These are phyloP conservation scores for Meteorus sp. DNA, from an alignment of 1,140 invertebrate species.

Conservation along the genomic window DNA sequence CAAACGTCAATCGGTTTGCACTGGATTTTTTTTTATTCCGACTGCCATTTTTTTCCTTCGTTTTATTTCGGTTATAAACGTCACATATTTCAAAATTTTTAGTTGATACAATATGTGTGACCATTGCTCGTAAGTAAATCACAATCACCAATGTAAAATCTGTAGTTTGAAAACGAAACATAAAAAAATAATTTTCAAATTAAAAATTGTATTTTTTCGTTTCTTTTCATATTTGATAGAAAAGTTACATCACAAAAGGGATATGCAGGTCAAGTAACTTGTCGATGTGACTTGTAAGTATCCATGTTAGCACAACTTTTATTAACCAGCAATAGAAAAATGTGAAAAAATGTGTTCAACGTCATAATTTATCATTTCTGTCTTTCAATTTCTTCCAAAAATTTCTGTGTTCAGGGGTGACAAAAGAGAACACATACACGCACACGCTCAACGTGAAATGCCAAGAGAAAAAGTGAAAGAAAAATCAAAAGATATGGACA, in stretches of 20 bases:
- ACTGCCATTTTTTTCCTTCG: too few species aligned
- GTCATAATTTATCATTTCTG: neutral
- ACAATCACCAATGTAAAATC: too few species aligned
- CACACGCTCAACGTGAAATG: neutral
- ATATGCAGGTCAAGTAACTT: neutral
- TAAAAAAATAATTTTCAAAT: neutral
- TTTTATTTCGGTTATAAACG: too few species aligned
- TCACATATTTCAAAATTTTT: neutral
- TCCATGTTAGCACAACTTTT: neutral
- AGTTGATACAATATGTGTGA: neutral
- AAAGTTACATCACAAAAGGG: neutral
- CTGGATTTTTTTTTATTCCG: too few species aligned
- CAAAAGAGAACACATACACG: too few species aligned
- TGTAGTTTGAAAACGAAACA: too few species aligned
- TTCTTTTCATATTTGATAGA: neutral
- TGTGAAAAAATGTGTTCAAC: neutral
- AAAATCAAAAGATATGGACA: neutral
- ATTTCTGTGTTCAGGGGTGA: too few species aligned
- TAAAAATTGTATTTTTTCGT: neutral
- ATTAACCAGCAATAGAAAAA: neutral
- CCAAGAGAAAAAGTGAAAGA: neutral
- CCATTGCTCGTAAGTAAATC: conserved; percentile 3
- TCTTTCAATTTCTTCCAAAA: too few species aligned
- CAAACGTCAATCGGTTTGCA: too few species aligned
- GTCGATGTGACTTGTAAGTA: neutral